A percentile compares a stretch with the other conserved stretches of the same genome.
Evolutionary conservation across 2,797 vertebrate species (phyloP).

Genomic region (Glyptemys insculpta): DNA sequence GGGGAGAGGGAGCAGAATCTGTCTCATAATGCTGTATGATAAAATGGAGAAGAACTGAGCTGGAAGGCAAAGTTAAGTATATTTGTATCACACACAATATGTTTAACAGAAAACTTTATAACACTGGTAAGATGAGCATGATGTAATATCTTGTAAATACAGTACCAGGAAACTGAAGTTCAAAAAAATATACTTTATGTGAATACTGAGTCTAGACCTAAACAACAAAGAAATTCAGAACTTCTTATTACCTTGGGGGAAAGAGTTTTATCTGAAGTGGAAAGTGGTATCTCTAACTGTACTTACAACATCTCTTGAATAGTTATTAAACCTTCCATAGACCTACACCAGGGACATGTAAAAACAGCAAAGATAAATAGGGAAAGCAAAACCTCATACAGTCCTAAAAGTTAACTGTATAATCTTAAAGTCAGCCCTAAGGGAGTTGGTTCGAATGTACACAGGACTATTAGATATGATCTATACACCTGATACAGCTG

Average conservation of each 20-base stretch:
- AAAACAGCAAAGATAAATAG: conserved; percentile 19
- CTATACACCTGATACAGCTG: background rate
- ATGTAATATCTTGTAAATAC: background rate
- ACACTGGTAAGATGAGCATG: background rate
- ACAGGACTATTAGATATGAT: fast-evolving
- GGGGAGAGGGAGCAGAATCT: background rate
- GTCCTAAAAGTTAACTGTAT: background rate
- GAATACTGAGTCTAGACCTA: conserved; percentile 12
- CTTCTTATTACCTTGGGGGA: background rate
- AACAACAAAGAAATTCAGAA: conserved; percentile 40
- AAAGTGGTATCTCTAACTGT: conserved; percentile 17
- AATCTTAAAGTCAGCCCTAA: background rate
- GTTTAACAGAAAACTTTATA: background rate
- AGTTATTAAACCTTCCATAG: conserved; percentile 34
- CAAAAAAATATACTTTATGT: background rate
- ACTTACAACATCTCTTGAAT: conserved; percentile 29
- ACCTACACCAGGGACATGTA: background rate
- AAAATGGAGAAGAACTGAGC: background rate
- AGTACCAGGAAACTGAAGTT: background rate
- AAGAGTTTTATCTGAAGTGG: conserved; percentile 12
- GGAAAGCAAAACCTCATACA: background rate
- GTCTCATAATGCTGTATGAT: background rate
- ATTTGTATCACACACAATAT: background rate
- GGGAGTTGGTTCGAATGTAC: background rate
- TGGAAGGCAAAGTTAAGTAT: background rate